These are phyloP conservation scores for Trissolcus basalis DNA, from an alignment of 1,140 invertebrate genomes.

Conservation along the genomic window DNA sequence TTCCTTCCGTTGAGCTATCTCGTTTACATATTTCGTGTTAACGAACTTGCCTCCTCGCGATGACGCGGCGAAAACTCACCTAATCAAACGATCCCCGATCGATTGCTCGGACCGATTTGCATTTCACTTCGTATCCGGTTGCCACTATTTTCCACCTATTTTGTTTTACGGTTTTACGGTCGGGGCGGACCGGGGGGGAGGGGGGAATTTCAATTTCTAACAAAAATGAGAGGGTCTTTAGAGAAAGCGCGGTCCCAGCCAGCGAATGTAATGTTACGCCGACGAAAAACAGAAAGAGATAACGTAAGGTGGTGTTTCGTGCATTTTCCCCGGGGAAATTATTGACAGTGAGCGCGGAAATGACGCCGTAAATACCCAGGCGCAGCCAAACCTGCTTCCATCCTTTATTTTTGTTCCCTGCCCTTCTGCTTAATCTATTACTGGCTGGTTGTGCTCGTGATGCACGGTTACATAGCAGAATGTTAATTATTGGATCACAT, in stretches of 20 bases:
- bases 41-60: conserved; percentile 37
- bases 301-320: conserved; percentile 61
- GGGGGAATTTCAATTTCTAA: conserved; percentile 64
- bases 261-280: conserved; percentile 22
- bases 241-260: conserved; percentile 36
- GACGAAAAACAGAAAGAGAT: conserved; percentile 22
- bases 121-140: neutral
- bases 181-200: no score
- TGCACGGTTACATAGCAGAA: conserved; percentile 33
- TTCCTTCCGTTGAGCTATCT: conserved; percentile 46
- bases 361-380: conserved; percentile 75
- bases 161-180: neutral
- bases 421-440: conserved; percentile 59
- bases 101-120: conserved; percentile 9
- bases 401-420: conserved; percentile 30
- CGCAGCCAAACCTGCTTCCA: conserved; percentile 51
- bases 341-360: conserved; percentile 76
- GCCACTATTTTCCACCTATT: neutral
- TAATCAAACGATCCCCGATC: conserved; percentile 7
- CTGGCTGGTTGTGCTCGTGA: conserved; percentile 52
- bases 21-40: conserved; percentile 52
- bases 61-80: neutral
- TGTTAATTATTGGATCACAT: conserved; percentile 17
- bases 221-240: conserved; percentile 43
- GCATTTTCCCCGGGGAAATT: conserved; percentile 74